Base-by-base conservation (phyloP, 37 sponge, comb jelly and placozoan genomes). In the Halisarca cf. caerulea region DNA sequence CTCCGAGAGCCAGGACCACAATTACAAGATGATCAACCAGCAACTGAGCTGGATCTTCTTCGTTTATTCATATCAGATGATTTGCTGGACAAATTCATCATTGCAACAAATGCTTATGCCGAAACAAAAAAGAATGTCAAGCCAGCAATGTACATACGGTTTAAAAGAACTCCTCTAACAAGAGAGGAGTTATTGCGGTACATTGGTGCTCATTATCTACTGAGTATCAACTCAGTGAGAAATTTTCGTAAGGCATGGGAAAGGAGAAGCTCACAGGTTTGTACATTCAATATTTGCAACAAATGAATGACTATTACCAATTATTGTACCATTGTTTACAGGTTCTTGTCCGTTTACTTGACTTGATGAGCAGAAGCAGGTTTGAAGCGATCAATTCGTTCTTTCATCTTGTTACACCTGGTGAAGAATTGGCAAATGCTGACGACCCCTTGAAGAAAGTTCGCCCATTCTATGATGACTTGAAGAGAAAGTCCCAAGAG, bases 211-310 rank as follows among this genome's bases (percentile, higher is more conserved):
- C 3, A 62, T 38, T 21, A 62, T 27, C 82, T 82, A 8, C 64
- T 82, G 8, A 42, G 82, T 17, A 27, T 82, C 0, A 43, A 62
- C 23, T 20, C 21, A 4, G 82, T 59, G 0, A 14, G 62, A 5
- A 82, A 36, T 33, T 60, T 62, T 8, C 27, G 0, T 17, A 59
- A 82, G 34, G 82, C 82, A 23, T 82, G 82, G 62, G 61, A 51
- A 1, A n/a, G 0, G 9, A 7, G 20, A 34, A 82, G 18, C 34
- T 62, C 62, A 0, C 82, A n/a, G n/a, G n/a, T n/a, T n/a, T n/a
- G n/a, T n/a, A n/a, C n/a, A n/a, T n/a, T n/a, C n/a, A n/a, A n/a
- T n/a, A n/a, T n/a, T n/a, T n/a, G n/a, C n/a, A n/a, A n/a, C n/a
- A n/a, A n/a, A n/a, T n/a, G n/a, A n/a, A n/a, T n/a, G n/a, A n/a